Evolutionary conservation across 2,113 vertebrate genomes (phyloP), one percentile per base, ranked within the genome.

Genomic region (Mixornis gularis): DNA sequence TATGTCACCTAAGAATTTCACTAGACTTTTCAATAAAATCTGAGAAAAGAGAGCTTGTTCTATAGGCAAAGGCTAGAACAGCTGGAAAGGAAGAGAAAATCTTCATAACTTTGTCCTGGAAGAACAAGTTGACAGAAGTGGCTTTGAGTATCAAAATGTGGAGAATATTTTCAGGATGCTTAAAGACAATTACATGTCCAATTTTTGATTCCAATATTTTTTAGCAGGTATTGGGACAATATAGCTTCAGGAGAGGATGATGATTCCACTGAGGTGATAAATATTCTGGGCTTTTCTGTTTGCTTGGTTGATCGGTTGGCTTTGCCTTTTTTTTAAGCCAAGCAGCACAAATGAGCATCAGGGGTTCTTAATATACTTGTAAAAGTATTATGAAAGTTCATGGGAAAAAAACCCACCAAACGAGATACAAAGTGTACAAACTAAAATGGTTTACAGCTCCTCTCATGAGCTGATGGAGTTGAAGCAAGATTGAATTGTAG

Each of bases 281-380:
- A 59, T 26, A 59, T 26, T 10, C 25, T 64, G 14, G 19, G 13
- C 8, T 34, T 81, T 63, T 65, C 36, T 38, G 34, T 26, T 41
- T 40, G 29, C 13, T 56, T 46, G 13, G 2, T 4, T 49, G 7
- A 5, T 19, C 26, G 19, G 1, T 4, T 48, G 3, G 6, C 49
- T 70, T 64, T 30, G 4, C 17, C 6, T 51, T 60, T 22, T 21
- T 22, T 59, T 63, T 25, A 72, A 85, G 62, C 8, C 26, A 66
- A 85, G 25, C 25, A 83, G 59, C 25, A 46, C 13, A 80, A 83
- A 44, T 36, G 8, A 89, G 14, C 13, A 41, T 34, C 80, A 41
- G 9, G 19, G 24, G n/a, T 24, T 72, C 26, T 70, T 55, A 15
- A 27, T 8, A 36, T 17, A 64, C 49, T 38, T 78, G 30, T 21